Conservation (phyloP, 2,888 invertebrate genomes). For the Dendrolimus pini region DNA sequence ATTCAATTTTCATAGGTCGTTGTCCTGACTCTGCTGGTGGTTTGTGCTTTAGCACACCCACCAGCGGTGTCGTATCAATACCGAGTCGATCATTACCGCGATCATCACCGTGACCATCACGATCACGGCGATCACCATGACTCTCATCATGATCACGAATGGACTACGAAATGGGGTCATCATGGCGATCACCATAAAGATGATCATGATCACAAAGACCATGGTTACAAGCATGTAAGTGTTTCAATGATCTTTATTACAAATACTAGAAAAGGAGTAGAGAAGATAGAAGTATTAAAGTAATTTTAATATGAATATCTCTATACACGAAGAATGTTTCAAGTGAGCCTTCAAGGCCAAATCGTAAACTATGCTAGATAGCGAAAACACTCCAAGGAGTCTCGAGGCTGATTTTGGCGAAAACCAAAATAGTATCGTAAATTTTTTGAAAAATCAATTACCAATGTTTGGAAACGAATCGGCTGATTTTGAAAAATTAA, state of each 20-base stretch:
- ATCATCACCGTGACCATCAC: slow-evolving; percentile 16
- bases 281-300: too few species aligned
- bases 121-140: slow-evolving; percentile 12
- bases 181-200: slow-evolving; percentile 15
- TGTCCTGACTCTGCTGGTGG: slow-evolving; percentile 32
- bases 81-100: slow-evolving; percentile 29
- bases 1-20: slow-evolving; percentile 23
- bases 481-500: too few species aligned
- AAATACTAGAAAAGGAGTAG: too few species aligned
- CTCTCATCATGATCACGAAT: slow-evolving; percentile 7
- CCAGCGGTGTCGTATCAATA: slow-evolving; percentile 40
- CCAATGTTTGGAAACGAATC: too few species aligned
- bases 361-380: too few species aligned
- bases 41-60: slow-evolving; percentile 31
- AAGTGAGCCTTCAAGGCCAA: too few species aligned
- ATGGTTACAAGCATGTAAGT: slow-evolving; percentile 7
- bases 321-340: too few species aligned
- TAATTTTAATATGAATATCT: too few species aligned
- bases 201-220: slow-evolving; percentile 15
- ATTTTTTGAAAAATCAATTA: too few species aligned
- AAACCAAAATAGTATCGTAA: too few species aligned
- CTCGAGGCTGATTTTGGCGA: too few species aligned
- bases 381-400: too few species aligned
- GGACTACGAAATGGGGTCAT: slow-evolving; percentile 1
- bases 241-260: neutral